phyloP scores from a whole-genome alignment of 2,888 invertebrate species.

The Cynaeus angustus region DNA sequence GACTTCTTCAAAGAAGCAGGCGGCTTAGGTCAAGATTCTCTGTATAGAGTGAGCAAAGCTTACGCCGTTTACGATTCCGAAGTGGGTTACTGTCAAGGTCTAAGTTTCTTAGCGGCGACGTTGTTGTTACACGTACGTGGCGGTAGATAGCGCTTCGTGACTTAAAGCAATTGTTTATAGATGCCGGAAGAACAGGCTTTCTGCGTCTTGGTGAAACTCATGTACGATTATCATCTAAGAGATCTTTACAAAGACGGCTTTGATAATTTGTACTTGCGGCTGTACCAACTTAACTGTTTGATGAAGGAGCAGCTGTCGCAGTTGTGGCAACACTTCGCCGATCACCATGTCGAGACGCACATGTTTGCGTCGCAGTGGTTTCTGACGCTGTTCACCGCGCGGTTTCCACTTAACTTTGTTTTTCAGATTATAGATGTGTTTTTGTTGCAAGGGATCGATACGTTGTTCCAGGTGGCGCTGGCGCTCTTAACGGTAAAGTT shows the following conservation, averaged over 20 bases:
- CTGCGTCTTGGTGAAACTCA: slow-evolving; percentile 94
- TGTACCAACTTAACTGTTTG: slow-evolving; percentile 95
- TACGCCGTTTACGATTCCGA: slow-evolving; percentile 98
- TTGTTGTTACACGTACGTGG: slow-evolving; percentile 92
- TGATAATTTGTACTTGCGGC: slow-evolving; percentile 93
- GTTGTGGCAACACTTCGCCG: slow-evolving; percentile 86
- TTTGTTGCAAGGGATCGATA: slow-evolving; percentile 94
- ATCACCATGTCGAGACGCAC: slow-evolving; percentile 92
- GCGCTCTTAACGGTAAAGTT: slow-evolving; percentile 88
- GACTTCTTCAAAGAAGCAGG: slow-evolving; percentile 97
- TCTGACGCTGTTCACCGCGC: slow-evolving; percentile 98
- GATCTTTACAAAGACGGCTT: slow-evolving; percentile 98
- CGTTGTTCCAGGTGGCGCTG: slow-evolving; percentile 96
- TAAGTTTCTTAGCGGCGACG: slow-evolving; percentile 98
- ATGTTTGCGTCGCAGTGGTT: slow-evolving; percentile 99
- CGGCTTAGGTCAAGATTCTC: slow-evolving; percentile 95
- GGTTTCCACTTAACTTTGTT: slow-evolving; percentile 96
- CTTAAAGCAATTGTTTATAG: slow-evolving; percentile 72
- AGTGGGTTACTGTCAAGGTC: slow-evolving; percentile 99
- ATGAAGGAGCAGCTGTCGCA: slow-evolving; percentile 93
- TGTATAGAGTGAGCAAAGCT: slow-evolving; percentile 96
- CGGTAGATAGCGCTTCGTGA: slow-evolving; percentile 8
- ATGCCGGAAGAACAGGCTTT: slow-evolving; percentile 99
- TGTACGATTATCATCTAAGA: slow-evolving; percentile 96
- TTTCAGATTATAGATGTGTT: slow-evolving; percentile 98